Evolutionary conservation across 2,888 invertebrate species (phyloP).

Genomic region (Eurytoma adleriae): DNA sequence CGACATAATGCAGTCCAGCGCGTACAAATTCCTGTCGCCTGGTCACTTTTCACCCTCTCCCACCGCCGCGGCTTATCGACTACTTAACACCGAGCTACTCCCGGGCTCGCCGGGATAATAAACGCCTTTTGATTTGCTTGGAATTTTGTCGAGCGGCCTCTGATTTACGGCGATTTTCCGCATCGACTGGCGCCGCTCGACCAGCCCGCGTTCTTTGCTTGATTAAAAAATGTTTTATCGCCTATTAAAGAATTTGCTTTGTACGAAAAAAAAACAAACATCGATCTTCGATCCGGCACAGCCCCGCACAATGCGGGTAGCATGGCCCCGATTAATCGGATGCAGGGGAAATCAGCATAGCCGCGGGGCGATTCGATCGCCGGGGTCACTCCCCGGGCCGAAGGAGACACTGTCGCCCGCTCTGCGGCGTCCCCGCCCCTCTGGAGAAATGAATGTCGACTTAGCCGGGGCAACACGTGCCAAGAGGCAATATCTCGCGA

Average conservation of each 20-base stretch:
- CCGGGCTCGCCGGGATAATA: neutral
- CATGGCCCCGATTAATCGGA: conserved; percentile 11
- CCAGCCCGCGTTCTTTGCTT: too few species aligned
- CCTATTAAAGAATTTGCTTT: neutral
- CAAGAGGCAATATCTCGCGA: conserved; percentile 70
- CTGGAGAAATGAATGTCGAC: conserved; percentile 64
- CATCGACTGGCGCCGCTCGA: too few species aligned
- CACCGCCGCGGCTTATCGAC: conserved; percentile 12
- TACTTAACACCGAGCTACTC: conserved; percentile 4
- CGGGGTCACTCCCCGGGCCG: too few species aligned
- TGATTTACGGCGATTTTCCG: neutral
- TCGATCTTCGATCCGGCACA: too few species aligned
- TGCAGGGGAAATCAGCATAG: conserved; percentile 8
- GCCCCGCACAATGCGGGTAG: too few species aligned
- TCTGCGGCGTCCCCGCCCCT: neutral
- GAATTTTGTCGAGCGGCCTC: neutral
- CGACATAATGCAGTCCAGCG: conserved; percentile 31
- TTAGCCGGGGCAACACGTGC: conserved; percentile 63
- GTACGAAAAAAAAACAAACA: too few species aligned
- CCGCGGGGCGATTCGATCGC: neutral
- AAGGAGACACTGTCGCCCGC: too few species aligned
- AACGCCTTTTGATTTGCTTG: neutral
- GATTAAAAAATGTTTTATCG: too few species aligned
- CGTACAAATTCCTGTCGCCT: conserved; percentile 31
- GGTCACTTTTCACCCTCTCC: neutral